A percentile compares a stretch with the other conserved stretches of the same genome.
Conservation (phyloP, 2,797 vertebrate genomes). For the Natrix natrix region DNA sequence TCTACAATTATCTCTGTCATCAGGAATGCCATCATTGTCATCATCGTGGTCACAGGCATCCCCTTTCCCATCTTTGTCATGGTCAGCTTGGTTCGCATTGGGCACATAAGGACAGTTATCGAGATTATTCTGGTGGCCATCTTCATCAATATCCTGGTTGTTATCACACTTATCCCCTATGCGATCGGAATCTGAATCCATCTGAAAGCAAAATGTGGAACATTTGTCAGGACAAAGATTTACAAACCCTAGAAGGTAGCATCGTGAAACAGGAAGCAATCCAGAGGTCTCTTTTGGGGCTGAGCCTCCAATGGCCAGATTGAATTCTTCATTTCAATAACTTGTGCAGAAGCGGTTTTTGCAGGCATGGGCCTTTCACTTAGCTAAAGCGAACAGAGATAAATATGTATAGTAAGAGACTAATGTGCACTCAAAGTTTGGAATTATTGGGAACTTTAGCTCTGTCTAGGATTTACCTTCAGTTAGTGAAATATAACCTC, state of each 20-base stretch:
- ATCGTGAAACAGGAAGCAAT: not conserved
- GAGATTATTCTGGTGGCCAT: slow-evolving; percentile 98
- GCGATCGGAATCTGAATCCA: slow-evolving; percentile 92
- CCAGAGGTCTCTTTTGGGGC: not conserved
- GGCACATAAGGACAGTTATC: slow-evolving; percentile 98
- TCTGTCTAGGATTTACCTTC: not conserved
- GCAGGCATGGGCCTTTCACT: not conserved
- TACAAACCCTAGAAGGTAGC: not conserved
- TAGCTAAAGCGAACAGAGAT: not conserved
- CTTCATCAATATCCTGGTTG: slow-evolving; percentile 98
- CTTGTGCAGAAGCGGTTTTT: not conserved
- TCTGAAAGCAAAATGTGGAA: slow-evolving; percentile 63
- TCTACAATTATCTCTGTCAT: slow-evolving; percentile 96
- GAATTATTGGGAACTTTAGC: not conserved
- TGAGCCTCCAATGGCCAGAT: not conserved
- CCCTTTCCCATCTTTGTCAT: slow-evolving; percentile 97
- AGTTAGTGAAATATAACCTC: not conserved
- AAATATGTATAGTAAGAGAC: not conserved
- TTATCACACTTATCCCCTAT: slow-evolving; percentile 95
- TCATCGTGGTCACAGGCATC: slow-evolving; percentile 98
- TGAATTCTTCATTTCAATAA: not conserved
- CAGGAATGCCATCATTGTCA: slow-evolving; percentile 95
- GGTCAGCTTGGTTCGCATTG: slow-evolving; percentile 97
- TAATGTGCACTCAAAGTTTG: not conserved
- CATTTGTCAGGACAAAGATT: not conserved